Base-by-base conservation (phyloP, 2,113 vertebrate species). In the Leptobrachium ailaonicum region DNA sequence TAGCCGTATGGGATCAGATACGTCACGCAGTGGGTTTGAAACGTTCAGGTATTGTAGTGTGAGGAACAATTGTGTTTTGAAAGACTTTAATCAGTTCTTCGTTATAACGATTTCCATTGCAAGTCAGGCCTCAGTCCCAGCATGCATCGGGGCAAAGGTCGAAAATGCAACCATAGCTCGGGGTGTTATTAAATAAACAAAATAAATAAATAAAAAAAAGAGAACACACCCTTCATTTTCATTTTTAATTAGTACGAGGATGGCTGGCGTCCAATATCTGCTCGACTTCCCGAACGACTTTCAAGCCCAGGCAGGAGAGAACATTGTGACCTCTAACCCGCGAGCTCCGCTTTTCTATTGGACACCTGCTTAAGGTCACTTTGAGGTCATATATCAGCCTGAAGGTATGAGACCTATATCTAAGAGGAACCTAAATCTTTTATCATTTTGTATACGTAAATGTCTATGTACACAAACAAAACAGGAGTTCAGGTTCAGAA, bases 111-210 rank as follows among this genome's bases (percentile, higher is more conserved):
- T 50, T 60, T 14, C 3, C 56, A 60, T 60, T 10, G 58, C 43
- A 56, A 42, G 9, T 41, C 12, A 62, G 44, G 9, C 63, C 32
- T 68, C 72, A 47, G 44, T 66, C 69, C 77, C 71, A 58, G 71
- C 77, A 73, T 67, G 77, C 71, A 77, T 66, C 60, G 41, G 41
- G 62, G 11, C 60, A 80, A 80, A 80, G 62, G 70, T 80, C 67
- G 73, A 45, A 80, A 66, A 73, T 73, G 14, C 72, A 73, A 70
- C 62, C 41, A 73, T 10, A 56, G 71, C 62, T 80, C 41, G 71
- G 62, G 71, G 71, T 73, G 70, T 80, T 79, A 72, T 73, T 79
- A 71, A 32, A 32, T 32, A 32, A 32, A 32, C 20, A 32, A 5
- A 50, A 50, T n/a, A 5, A 50, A 50, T 50, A 50, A 50, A 5